Conservation (phyloP, 2,888 invertebrate species). For the Lumbricus terrestris region DNA sequence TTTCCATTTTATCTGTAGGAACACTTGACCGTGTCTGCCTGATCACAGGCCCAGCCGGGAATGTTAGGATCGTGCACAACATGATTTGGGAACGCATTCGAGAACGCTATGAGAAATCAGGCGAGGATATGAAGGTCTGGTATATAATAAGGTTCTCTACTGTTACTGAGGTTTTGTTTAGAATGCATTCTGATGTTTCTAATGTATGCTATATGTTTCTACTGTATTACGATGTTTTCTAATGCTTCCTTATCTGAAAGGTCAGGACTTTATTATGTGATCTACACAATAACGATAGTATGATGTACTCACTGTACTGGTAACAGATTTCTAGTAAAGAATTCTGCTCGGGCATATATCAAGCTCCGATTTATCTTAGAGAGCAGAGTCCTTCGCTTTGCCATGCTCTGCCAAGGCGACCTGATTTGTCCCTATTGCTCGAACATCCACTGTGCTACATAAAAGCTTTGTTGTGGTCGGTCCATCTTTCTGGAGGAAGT, state of each 20-base stretch:
- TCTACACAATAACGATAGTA: background rate
- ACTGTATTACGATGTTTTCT: background rate
- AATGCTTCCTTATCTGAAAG: background rate
- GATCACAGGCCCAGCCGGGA: constrained; percentile 56
- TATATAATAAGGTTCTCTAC: background rate
- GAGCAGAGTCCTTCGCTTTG: too few relatives aligned
- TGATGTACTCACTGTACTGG: too few relatives aligned
- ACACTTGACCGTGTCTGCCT: constrained; percentile 60
- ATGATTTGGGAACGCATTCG: constrained; percentile 58
- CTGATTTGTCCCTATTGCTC: too few relatives aligned
- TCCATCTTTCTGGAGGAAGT: too few relatives aligned
- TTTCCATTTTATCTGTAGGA: too few relatives aligned
- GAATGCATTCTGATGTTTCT: background rate
- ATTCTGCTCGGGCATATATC: too few relatives aligned
- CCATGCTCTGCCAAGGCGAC: too few relatives aligned
- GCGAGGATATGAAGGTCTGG: background rate
- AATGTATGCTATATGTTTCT: background rate
- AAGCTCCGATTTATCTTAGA: too few relatives aligned
- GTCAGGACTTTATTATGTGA: background rate
- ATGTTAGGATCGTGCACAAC: constrained; percentile 55
- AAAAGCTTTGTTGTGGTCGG: too few relatives aligned
- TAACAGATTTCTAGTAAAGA: too few relatives aligned
- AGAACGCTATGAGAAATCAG: constrained; percentile 16
- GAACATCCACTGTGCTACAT: too few relatives aligned
- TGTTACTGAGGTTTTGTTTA: background rate